Conservation (phyloP, 2,888 invertebrate genomes). For the Eupeodes latifasciatus region DNA sequence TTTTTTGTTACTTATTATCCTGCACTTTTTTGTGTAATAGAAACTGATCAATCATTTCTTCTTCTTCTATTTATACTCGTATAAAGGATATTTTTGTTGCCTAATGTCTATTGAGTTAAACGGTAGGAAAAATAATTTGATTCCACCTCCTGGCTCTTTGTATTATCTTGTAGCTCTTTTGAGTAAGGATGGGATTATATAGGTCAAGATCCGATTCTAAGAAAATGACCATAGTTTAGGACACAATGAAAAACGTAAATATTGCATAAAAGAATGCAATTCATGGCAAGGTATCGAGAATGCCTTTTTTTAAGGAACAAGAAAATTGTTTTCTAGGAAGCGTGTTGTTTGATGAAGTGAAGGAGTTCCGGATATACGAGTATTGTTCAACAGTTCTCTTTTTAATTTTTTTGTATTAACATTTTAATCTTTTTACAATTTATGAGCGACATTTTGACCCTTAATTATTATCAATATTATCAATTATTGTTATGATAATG, state of each 20-base stretch:
- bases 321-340: slow-evolving; percentile 4
- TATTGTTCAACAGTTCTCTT: too few relatives aligned
- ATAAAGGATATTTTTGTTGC: slow-evolving; percentile 1
- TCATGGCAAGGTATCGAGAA: not conserved
- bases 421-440: too few relatives aligned
- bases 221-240: slow-evolving; percentile 46
- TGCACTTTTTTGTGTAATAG: slow-evolving; percentile 32
- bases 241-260: slow-evolving; percentile 20
- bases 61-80: not conserved
- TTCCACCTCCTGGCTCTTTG: slow-evolving; percentile 53
- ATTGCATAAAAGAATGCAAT: slow-evolving; percentile 46
- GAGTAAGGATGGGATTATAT: slow-evolving; percentile 33
- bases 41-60: slow-evolving; percentile 37
- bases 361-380: too few relatives aligned
- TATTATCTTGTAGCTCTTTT: slow-evolving; percentile 35
- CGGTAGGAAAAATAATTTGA: slow-evolving; percentile 47
- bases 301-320: not conserved
- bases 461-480: too few relatives aligned
- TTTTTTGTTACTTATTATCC: slow-evolving; percentile 57
- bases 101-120: not conserved
- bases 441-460: too few relatives aligned
- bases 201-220: slow-evolving; percentile 26
- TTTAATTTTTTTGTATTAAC: too few relatives aligned
- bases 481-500: too few relatives aligned
- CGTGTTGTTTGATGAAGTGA: not conserved